Percentiles rank a stretch among this genome's conserved stretches.
Evolutionary conservation across 2,113 vertebrate species (phyloP).

Genomic region (Mugil cephalus): DNA sequence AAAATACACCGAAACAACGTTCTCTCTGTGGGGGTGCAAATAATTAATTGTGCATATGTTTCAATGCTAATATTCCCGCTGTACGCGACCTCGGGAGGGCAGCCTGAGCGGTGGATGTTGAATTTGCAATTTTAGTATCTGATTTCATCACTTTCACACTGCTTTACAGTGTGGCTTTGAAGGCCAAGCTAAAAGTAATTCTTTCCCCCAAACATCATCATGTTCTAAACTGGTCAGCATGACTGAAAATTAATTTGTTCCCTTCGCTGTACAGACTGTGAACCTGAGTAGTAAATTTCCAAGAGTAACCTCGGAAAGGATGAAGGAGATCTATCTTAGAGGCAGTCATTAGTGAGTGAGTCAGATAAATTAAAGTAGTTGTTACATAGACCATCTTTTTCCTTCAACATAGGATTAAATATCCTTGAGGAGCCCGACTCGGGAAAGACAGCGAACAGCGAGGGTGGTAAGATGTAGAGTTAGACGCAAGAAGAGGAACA

Average conservation of each 20-base stretch:
- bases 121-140: slow-evolving; percentile 61
- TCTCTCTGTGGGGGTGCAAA: slow-evolving; percentile 37
- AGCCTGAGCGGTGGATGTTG: slow-evolving; percentile 9
- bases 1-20: slow-evolving; percentile 70
- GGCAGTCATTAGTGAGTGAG: slow-evolving; percentile 48
- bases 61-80: slow-evolving; percentile 34
- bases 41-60: slow-evolving; percentile 55
- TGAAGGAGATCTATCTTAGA: slow-evolving; percentile 60
- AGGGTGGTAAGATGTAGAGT: slow-evolving; percentile 37
- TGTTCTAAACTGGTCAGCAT: slow-evolving; percentile 69
- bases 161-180: slow-evolving; percentile 67
- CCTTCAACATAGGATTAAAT: slow-evolving; percentile 65
- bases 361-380: slow-evolving; percentile 60
- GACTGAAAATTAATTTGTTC: slow-evolving; percentile 78
- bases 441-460: slow-evolving; percentile 39
- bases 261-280: slow-evolving; percentile 60
- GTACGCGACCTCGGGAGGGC: slow-evolving; percentile 22
- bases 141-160: slow-evolving; percentile 66
- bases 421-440: slow-evolving; percentile 21
- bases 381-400: slow-evolving; percentile 54
- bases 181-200: slow-evolving; percentile 66
- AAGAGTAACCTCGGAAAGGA: slow-evolving; percentile 57
- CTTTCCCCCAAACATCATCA: slow-evolving; percentile 71
- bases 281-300: slow-evolving; percentile 75
- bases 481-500: slow-evolving; percentile 41